Conservation (phyloP, 2,113 vertebrate genomes). For the Speoplatyrhinus poulsoni region DNA sequence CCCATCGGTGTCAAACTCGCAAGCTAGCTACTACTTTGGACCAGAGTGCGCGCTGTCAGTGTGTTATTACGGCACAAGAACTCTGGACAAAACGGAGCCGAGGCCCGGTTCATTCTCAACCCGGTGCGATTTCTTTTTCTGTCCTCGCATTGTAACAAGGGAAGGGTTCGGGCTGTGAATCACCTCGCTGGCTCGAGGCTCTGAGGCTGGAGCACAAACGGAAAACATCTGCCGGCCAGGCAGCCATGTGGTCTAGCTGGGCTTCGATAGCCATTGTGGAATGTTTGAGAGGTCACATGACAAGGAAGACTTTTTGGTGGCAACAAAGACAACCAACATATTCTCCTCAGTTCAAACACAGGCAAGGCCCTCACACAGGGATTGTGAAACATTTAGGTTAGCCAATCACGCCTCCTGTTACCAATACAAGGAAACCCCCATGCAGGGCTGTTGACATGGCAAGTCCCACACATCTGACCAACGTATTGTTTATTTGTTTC, state of each 20-base stretch:
- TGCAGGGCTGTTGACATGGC: not conserved
- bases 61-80: constrained; percentile 31
- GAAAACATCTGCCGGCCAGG: constrained; percentile 77
- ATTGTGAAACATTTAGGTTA: constrained; percentile 10
- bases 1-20: not conserved
- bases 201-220: constrained; percentile 69
- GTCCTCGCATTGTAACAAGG: constrained; percentile 59
- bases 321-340: constrained; percentile 34
- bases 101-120: constrained; percentile 53
- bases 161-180: constrained; percentile 72
- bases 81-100: constrained; percentile 26
- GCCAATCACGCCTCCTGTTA: constrained; percentile 1
- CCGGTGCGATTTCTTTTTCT: constrained; percentile 27
- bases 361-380: constrained; percentile 18
- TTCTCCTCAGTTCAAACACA: constrained; percentile 41
- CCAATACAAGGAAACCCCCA: constrained; percentile 38
- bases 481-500: constrained; percentile 6
- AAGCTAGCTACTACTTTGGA: not conserved
- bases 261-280: constrained; percentile 68
- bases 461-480: constrained; percentile 4
- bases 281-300: constrained; percentile 71
- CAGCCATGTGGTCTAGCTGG: constrained; percentile 62
- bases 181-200: constrained; percentile 69
- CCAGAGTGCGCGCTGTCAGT: not conserved
- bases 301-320: constrained; percentile 51